Conservation (phyloP, 2,888 invertebrate genomes). For the Chorisops tibialis region DNA sequence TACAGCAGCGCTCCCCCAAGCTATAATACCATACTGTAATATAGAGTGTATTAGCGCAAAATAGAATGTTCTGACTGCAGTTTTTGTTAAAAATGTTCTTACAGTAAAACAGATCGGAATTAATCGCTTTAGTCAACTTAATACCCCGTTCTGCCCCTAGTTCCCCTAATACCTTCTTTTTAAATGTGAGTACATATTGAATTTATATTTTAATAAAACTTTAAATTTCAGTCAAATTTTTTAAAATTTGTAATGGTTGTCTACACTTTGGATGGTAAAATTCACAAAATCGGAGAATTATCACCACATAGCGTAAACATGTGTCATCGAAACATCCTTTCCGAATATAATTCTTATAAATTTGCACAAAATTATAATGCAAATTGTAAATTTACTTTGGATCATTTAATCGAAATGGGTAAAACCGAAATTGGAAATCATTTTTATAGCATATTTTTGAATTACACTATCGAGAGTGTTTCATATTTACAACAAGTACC, state of each 20-base stretch:
- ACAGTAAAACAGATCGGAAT: no score
- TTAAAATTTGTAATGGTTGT: constrained; percentile 33
- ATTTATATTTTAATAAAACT: no score
- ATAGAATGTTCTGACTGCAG: no score
- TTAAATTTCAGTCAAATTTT: not conserved
- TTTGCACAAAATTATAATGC: constrained; percentile 33
- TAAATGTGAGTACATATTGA: no score
- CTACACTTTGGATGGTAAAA: constrained; percentile 41
- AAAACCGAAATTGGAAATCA: constrained; percentile 38
- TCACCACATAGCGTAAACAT: constrained; percentile 42
- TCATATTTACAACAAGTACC: constrained; percentile 44
- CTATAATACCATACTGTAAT: no score
- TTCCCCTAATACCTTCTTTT: no score
- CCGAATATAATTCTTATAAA: constrained; percentile 25
- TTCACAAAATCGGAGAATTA: constrained; percentile 43
- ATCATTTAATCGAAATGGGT: constrained; percentile 45
- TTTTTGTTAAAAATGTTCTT: no score
- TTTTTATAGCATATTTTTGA: constrained; percentile 46
- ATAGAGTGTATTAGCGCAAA: no score
- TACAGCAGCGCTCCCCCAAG: no score
- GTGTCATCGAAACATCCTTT: constrained; percentile 37
- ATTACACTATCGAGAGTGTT: constrained; percentile 41
- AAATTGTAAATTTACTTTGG: constrained; percentile 44
- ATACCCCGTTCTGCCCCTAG: no score
- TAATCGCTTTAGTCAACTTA: no score